Evolutionary conservation across 2,797 vertebrate genomes (phyloP).

Genomic region (Oreonectes daqikongensis): DNA sequence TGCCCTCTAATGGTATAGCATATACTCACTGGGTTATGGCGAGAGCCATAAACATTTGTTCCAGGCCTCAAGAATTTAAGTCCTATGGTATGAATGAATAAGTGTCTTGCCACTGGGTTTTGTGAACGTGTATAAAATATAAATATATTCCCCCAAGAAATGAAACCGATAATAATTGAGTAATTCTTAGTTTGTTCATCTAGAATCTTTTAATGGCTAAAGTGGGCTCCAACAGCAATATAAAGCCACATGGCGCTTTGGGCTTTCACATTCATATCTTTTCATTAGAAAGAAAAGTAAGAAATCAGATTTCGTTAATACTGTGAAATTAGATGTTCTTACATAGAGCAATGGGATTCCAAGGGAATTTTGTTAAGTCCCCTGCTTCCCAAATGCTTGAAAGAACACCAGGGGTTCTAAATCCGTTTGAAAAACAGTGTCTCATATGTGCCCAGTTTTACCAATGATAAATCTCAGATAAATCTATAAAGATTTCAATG

Average conservation of each 20-base stretch:
- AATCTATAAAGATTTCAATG: too few relatives aligned
- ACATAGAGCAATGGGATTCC: not conserved
- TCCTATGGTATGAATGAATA: not conserved
- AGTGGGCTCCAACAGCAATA: not conserved
- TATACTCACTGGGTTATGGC: not conserved
- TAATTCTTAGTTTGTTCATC: not conserved
- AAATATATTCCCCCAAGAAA: not conserved
- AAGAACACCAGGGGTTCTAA: not conserved
- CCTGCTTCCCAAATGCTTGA: too few relatives aligned
- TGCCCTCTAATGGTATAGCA: not conserved
- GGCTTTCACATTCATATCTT: not conserved
- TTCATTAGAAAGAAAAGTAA: too few relatives aligned
- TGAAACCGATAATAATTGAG: not conserved
- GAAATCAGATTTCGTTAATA: not conserved
- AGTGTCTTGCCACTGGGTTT: not conserved
- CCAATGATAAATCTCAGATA: too few relatives aligned
- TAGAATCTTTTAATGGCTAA: not conserved
- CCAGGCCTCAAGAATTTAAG: too few relatives aligned
- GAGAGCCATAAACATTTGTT: not conserved
- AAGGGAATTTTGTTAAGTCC: not conserved
- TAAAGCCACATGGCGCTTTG: not conserved
- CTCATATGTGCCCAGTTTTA: not conserved
- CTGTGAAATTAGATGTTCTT: not conserved
- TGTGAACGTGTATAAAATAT: not conserved
- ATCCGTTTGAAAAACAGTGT: not conserved